These are phyloP conservation scores for Rhinopithecus roxellana DNA, from an alignment of 2,113 vertebrate species.

Conservation along the genomic window DNA sequence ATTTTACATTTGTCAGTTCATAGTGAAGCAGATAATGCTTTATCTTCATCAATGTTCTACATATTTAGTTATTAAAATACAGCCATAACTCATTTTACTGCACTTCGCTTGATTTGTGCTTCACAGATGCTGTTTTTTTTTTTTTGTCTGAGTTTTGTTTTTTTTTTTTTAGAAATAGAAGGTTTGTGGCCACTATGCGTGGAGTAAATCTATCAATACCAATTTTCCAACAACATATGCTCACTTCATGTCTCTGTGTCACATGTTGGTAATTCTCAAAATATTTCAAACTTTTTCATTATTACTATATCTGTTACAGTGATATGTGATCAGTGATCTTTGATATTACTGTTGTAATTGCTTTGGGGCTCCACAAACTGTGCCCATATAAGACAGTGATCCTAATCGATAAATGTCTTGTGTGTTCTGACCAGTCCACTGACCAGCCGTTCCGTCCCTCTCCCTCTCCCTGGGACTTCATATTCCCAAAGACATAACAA, in stretches of 20 bases:
- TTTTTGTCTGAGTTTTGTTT: no score
- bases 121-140: background rate
- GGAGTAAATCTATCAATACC: background rate
- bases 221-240: background rate
- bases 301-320: background rate
- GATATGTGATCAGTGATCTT: background rate
- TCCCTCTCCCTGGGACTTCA: background rate
- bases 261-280: background rate
- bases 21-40: background rate
- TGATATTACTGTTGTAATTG: background rate
- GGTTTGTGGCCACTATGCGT: background rate
- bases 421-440: background rate
- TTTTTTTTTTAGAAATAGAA: background rate
- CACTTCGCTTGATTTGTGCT: background rate
- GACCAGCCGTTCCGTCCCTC: background rate
- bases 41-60: background rate
- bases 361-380: background rate
- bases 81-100: background rate
- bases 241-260: background rate
- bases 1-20: slow-evolving; percentile 49
- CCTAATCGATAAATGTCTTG: background rate
- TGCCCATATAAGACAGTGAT: background rate
- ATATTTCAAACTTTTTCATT: background rate
- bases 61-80: background rate
- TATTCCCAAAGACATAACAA: background rate